phyloP scores from a whole-genome alignment of 2,797 vertebrate genomes.

The Pipistrellus pipistrellus region DNA sequence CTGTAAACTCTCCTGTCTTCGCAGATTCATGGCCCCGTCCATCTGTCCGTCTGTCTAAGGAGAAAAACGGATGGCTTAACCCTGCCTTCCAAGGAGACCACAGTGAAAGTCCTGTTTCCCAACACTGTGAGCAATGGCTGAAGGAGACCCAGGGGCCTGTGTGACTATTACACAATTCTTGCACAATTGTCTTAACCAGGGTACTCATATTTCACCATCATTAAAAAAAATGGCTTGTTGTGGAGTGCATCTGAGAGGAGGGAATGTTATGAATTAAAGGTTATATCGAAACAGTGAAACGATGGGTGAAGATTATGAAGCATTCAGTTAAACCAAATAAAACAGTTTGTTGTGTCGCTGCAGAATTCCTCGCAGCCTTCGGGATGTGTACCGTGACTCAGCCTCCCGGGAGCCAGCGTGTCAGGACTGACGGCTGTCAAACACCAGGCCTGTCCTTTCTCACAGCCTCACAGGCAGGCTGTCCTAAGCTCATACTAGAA shows the following conservation, averaged over 20 bases:
- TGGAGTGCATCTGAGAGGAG: constrained; percentile 9
- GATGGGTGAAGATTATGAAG: constrained; percentile 14
- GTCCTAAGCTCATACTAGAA: not conserved
- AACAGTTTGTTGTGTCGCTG: not conserved
- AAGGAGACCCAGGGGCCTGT: not conserved
- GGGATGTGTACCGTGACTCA: not conserved
- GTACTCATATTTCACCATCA: constrained; percentile 30
- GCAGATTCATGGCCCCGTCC: not conserved
- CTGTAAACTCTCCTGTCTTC: not conserved
- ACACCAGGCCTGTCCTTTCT: not conserved
- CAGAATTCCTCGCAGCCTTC: not conserved
- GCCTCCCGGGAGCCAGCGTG: not conserved
- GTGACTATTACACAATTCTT: constrained; percentile 1
- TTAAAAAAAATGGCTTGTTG: constrained; percentile 3
- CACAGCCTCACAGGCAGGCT: not conserved
- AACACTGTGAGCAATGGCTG: not conserved
- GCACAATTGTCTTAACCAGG: constrained; percentile 47
- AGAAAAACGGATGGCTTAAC: not conserved
- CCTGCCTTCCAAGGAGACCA: not conserved
- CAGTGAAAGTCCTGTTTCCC: constrained; percentile 6
- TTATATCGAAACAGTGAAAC: constrained; percentile 51
- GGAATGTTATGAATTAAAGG: constrained; percentile 54
- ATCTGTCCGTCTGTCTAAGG: not conserved
- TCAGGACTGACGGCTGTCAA: not conserved
- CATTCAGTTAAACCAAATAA: not conserved